phyloP scores from a whole-genome alignment of 2,797 vertebrate genomes.

The Psittacula derbiana region DNA sequence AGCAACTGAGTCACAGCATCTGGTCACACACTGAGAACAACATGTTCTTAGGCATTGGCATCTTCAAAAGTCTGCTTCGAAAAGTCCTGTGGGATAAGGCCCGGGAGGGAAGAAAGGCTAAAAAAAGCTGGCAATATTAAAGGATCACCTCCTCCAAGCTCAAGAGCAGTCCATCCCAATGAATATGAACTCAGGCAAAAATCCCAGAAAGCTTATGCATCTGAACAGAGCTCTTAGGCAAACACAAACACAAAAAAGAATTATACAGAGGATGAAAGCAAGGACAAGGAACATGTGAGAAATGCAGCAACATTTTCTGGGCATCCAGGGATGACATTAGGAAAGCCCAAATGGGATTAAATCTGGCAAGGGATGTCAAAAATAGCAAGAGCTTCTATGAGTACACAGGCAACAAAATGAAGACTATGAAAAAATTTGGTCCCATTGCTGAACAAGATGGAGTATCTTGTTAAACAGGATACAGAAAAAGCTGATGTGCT shows the following conservation, averaged over 20 bases:
- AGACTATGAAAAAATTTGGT: not conserved
- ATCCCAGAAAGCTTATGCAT: accelerated
- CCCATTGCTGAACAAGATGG: accelerated
- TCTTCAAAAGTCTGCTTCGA: not conserved
- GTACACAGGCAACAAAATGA: not conserved
- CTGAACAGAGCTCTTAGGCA: not conserved
- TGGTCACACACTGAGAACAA: not conserved
- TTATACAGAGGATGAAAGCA: not conserved
- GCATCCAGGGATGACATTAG: too few relatives aligned
- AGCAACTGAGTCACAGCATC: not conserved
- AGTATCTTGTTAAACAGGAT: not conserved
- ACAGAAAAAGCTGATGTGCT: not conserved
- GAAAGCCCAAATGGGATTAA: not conserved
- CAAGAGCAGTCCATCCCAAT: not conserved
- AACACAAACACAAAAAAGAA: not conserved
- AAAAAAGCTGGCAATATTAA: not conserved
- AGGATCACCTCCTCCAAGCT: not conserved
- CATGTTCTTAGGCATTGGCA: not conserved
- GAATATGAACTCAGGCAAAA: not conserved
- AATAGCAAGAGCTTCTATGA: not conserved
- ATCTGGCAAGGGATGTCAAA: not conserved
- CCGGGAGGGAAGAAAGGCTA: not conserved
- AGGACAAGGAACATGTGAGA: not conserved
- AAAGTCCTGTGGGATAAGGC: not conserved
- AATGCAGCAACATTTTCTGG: not conserved